Percentiles rank a stretch among this genome's conserved stretches.
These are phyloP conservation scores for Drosophila kurseongensis DNA, from an alignment of 1,140 invertebrate species.

Conservation along the genomic window DNA sequence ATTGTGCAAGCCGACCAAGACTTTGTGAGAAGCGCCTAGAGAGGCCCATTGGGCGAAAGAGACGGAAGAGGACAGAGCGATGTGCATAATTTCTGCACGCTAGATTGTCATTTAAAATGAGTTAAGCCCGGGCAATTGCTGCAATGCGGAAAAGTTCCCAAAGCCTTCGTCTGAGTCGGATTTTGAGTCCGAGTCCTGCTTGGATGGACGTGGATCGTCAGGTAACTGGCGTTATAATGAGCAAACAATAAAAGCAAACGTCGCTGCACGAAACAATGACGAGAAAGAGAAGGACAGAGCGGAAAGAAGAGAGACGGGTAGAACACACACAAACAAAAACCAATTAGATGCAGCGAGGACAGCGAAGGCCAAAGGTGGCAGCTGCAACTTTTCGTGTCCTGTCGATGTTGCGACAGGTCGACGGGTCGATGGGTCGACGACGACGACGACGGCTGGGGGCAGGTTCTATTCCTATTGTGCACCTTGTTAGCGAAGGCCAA, in stretches of 20 bases:
- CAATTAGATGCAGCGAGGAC: conserved; percentile 69
- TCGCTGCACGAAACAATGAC: conserved; percentile 69
- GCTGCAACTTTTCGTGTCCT: conserved; percentile 70
- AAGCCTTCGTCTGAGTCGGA: conserved; percentile 11
- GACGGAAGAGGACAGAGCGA: not conserved
- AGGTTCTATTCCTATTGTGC: conserved; percentile 55
- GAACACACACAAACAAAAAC: conserved; percentile 59
- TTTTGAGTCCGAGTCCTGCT: conserved; percentile 21
- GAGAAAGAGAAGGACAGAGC: not conserved
- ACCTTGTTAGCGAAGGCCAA: conserved; percentile 65
- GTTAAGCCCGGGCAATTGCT: conserved; percentile 75
- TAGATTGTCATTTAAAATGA: conserved; percentile 84
- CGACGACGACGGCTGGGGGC: not conserved
- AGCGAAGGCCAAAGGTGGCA: conserved; percentile 45
- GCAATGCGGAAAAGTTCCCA: conserved; percentile 65
- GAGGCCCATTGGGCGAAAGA: conserved; percentile 1
- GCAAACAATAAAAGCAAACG: conserved; percentile 82
- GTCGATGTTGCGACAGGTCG: conserved; percentile 69
- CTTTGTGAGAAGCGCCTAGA: conserved; percentile 22
- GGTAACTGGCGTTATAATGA: conserved; percentile 72
- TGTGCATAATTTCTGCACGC: conserved; percentile 80
- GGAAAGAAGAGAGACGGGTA: not conserved
- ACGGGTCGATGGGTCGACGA: not conserved
- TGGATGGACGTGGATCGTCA: conserved; percentile 28
- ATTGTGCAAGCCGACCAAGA: not conserved